These are phyloP conservation scores for Halcyon chelicuti DNA, from an alignment of 2,797 vertebrate species.

Conservation along the genomic window DNA sequence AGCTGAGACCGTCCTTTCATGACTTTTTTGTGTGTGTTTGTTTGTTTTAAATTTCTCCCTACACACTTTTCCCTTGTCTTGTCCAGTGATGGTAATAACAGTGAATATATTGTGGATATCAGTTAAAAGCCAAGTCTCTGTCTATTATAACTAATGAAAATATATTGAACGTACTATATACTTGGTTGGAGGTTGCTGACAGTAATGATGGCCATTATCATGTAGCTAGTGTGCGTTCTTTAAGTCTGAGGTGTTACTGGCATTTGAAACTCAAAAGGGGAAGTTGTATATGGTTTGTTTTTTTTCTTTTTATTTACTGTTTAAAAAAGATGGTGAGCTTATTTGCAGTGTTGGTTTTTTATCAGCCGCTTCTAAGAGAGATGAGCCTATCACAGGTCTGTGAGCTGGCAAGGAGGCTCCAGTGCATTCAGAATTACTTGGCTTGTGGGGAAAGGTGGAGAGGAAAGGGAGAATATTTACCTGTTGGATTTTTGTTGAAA, in stretches of 20 bases:
- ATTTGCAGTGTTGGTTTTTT: neutral
- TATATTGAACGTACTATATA: constrained; percentile 68
- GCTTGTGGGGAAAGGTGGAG: neutral
- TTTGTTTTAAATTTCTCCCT: constrained; percentile 18
- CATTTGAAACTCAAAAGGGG: neutral
- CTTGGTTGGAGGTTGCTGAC: constrained; percentile 39
- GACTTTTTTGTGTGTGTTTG: neutral
- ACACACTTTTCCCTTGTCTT: constrained; percentile 42
- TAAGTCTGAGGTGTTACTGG: neutral
- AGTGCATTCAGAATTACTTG: neutral
- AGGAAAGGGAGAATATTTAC: neutral
- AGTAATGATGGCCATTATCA: constrained; percentile 33
- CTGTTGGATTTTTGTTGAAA: neutral
- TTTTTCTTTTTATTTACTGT: neutral
- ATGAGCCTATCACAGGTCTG: neutral
- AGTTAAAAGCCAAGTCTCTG: constrained; percentile 56
- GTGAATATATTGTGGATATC: constrained; percentile 22
- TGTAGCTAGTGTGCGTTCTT: neutral
- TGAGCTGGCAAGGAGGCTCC: neutral
- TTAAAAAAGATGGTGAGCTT: neutral
- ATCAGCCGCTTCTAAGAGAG: neutral
- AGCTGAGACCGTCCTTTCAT: neutral
- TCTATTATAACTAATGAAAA: constrained; percentile 65
- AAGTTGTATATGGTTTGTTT: too few species aligned
- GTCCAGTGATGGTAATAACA: constrained; percentile 45